phyloP scores from a whole-genome alignment of 2,888 invertebrate species.

The Tuberolachnus salignus region DNA sequence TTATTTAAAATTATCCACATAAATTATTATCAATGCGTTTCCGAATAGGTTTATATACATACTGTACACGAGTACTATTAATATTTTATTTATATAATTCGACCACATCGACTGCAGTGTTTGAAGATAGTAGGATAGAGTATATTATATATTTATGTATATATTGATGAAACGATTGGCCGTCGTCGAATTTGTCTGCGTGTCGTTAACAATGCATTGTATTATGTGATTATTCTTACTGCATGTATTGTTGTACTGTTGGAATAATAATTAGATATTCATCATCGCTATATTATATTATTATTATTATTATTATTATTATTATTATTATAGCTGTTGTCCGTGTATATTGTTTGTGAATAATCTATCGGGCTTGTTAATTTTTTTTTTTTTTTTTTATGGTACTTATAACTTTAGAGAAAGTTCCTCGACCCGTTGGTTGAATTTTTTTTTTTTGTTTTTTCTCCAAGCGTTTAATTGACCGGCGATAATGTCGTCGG shows the following conservation, averaged over 20 bases:
- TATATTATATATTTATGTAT: no score
- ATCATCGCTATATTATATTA: neutral
- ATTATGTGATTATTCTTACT: no score
- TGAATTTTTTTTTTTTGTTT: no score
- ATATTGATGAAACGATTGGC: no score
- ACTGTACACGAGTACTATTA: neutral
- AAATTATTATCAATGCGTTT: neutral
- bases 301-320: no score
- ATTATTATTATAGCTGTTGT: neutral
- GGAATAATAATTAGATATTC: constrained; percentile 30
- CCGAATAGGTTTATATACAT: neutral
- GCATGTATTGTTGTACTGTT: neutral
- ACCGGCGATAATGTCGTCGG: no score
- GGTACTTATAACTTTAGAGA: no score
- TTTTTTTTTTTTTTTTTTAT: no score
- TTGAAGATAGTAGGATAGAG: neutral
- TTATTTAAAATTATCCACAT: neutral
- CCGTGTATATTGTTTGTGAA: neutral
- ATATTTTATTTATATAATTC: neutral
- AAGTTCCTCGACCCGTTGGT: no score
- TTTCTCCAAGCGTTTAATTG: no score
- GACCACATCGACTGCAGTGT: no score
- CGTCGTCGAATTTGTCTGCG: no score
- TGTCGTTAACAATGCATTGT: constrained; percentile 18
- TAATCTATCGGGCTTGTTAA: neutral